Conservation (phyloP, 1,140 invertebrate genomes). For the Apocrypta bakeri region DNA sequence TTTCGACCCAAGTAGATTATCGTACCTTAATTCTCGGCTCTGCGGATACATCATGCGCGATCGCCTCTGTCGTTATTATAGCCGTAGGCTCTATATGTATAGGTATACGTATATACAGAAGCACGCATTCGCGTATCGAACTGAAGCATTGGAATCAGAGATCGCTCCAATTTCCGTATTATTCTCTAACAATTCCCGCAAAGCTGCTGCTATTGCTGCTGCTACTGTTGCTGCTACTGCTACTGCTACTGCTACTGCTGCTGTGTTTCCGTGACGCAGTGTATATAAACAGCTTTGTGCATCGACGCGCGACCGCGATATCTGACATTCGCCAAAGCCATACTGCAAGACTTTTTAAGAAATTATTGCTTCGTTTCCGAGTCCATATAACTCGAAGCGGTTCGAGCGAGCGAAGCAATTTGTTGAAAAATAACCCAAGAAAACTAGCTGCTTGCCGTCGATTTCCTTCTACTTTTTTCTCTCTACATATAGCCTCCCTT, state of each 20-base stretch:
- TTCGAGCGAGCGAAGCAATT: not conserved
- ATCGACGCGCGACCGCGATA: not conserved
- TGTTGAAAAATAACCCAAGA: not conserved
- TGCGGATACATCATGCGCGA: not conserved
- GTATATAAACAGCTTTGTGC: not conserved
- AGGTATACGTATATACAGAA: not conserved
- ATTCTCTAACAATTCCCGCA: constrained; percentile 46
- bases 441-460: no score
- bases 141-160: constrained; percentile 31
- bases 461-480: no score
- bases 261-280: not conserved
- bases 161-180: constrained; percentile 49
- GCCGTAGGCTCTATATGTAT: not conserved
- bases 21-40: not conserved
- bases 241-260: not conserved
- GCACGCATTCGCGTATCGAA: constrained; percentile 21
- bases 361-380: not conserved
- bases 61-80: not conserved
- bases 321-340: not conserved
- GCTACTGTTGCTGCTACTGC: constrained; percentile 4
- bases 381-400: no score
- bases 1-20: not conserved
- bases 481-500: no score
- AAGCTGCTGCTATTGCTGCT: constrained; percentile 1
- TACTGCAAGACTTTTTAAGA: not conserved